phyloP scores from a whole-genome alignment of 1,140 invertebrate species.

The Charaxes varanes region DNA sequence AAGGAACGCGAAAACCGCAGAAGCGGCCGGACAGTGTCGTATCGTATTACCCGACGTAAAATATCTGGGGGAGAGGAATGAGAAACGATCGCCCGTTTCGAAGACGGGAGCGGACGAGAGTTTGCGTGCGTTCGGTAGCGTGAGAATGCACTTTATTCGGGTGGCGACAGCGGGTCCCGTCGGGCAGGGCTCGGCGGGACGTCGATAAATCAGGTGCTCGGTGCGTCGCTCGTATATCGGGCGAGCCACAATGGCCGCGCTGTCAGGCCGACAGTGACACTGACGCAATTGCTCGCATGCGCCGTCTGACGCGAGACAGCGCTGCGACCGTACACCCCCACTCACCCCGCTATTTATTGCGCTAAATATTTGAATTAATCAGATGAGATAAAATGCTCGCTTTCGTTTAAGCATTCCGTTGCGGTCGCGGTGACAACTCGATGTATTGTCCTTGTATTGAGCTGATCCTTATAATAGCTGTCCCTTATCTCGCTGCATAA shows the following conservation, averaged over 20 bases:
- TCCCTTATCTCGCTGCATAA: constrained; percentile 29
- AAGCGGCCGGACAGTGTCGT: constrained; percentile 72
- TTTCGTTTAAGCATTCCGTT: constrained; percentile 65
- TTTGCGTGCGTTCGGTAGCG: constrained; percentile 71
- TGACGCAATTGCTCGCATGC: constrained; percentile 67
- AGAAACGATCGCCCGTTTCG: constrained; percentile 68
- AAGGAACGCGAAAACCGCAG: constrained; percentile 64
- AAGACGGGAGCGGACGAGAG: constrained; percentile 48
- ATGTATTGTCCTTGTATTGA: constrained; percentile 69
- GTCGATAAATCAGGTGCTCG: constrained; percentile 67
- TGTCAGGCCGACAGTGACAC: constrained; percentile 64
- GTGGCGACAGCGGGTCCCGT: constrained; percentile 51
- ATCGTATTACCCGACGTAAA: constrained; percentile 73
- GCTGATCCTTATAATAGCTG: constrained; percentile 60
- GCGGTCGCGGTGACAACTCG: constrained; percentile 67
- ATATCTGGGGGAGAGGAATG: constrained; percentile 71
- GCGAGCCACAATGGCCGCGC: constrained; percentile 56
- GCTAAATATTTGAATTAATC: constrained; percentile 73
- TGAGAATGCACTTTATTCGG: constrained; percentile 70
- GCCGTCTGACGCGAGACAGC: constrained; percentile 40
- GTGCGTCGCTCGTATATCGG: constrained; percentile 63
- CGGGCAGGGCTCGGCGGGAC: constrained; percentile 32
- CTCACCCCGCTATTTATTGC: constrained; percentile 59
- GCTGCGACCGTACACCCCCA: constrained; percentile 31
- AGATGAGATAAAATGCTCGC: constrained; percentile 68